A percentile compares a stretch with the other conserved stretches of the same genome.
These are phyloP conservation scores for Oryzaephilus surinamensis DNA, from an alignment of 1,140 invertebrate genomes.

Conservation along the genomic window DNA sequence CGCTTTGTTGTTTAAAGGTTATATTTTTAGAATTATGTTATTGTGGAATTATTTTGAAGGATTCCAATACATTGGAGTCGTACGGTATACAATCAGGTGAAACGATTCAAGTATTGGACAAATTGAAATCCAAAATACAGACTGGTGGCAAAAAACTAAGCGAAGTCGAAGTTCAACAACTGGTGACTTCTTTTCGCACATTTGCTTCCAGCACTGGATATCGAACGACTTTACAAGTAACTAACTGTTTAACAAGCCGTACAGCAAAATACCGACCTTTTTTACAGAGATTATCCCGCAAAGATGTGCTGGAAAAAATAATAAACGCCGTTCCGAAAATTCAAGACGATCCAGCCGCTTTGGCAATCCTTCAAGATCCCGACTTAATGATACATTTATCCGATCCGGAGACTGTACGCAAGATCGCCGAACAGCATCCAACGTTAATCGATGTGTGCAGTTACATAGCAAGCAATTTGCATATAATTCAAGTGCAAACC, in stretches of 20 bases:
- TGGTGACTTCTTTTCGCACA: slow-evolving; percentile 39
- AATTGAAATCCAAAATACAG: slow-evolving; percentile 31
- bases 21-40: slow-evolving; percentile 40
- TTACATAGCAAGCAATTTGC: slow-evolving; percentile 41
- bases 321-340: slow-evolving; percentile 41
- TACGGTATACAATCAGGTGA: slow-evolving; percentile 41
- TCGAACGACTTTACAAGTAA: slow-evolving; percentile 39
- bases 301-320: slow-evolving; percentile 45
- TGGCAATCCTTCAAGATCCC: slow-evolving; percentile 45
- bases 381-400: slow-evolving; percentile 44
- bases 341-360: slow-evolving; percentile 42
- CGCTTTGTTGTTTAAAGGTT: neutral
- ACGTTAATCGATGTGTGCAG: slow-evolving; percentile 41
- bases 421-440: slow-evolving; percentile 42
- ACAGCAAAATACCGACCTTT: slow-evolving; percentile 3
- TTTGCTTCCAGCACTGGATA: slow-evolving; percentile 38
- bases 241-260: slow-evolving; percentile 4
- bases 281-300: slow-evolving; percentile 38
- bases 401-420: slow-evolving; percentile 42
- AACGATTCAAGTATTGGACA: slow-evolving; percentile 42
- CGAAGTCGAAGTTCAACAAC: slow-evolving; percentile 36
- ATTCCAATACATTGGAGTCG: slow-evolving; percentile 39
- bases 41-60: slow-evolving; percentile 42
- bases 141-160: slow-evolving; percentile 29
- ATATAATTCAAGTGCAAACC: slow-evolving; percentile 41